Conservation (phyloP, 2,113 vertebrate genomes). For the Rostratula benghalensis region DNA sequence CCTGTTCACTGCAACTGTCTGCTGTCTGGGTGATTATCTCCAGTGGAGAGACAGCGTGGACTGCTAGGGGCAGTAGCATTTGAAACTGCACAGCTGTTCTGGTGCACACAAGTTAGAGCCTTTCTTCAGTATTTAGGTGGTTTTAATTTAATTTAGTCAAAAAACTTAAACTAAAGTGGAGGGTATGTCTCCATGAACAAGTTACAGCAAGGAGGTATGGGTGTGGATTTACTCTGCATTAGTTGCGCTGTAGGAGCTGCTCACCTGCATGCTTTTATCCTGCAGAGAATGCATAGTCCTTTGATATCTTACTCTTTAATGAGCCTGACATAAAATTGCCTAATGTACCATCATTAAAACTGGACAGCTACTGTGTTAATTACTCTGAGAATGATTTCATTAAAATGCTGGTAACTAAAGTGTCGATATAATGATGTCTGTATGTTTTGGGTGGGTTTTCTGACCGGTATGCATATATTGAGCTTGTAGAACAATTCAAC, state of each 20-base stretch:
- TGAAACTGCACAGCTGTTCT: background rate
- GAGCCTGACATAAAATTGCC: background rate
- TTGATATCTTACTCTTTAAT: background rate
- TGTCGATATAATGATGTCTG: background rate
- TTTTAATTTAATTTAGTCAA: background rate
- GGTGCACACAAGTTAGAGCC: background rate
- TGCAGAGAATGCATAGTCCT: background rate
- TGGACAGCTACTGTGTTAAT: background rate
- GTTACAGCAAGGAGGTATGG: constrained; percentile 20
- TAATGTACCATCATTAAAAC: background rate
- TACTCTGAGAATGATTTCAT: background rate
- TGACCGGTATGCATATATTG: background rate
- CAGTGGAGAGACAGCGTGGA: rapidly evolving
- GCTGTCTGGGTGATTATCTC: background rate
- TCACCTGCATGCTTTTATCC: background rate
- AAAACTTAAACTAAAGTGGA: background rate
- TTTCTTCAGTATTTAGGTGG: background rate
- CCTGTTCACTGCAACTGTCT: background rate
- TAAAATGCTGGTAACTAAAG: background rate
- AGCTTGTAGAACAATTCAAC: background rate
- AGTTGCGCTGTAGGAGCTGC: background rate
- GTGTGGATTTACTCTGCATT: background rate
- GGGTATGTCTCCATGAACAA: background rate
- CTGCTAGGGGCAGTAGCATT: background rate
- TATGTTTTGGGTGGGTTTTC: background rate